A percentile compares a stretch with the other conserved stretches of the same genome.
Evolutionary conservation across 2,888 invertebrate genomes (phyloP).

Genomic region (Galeopsomyia nigrocyanea): DNA sequence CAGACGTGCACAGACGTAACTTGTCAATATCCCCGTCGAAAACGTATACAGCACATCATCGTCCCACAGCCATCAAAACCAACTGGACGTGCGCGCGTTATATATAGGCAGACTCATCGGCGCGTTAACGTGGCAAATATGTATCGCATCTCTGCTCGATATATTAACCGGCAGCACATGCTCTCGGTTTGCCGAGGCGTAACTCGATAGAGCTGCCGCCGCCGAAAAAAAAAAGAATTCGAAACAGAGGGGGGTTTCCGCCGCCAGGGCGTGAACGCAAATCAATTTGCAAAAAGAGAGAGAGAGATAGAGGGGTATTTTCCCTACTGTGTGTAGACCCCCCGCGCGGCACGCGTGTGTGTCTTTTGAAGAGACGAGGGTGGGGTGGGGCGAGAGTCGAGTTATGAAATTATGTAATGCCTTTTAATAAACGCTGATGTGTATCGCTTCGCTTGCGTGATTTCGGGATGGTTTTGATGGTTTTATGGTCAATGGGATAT

Average conservation of each 20-base stretch:
- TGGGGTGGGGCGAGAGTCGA: background rate
- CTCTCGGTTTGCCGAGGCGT: conserved; percentile 60
- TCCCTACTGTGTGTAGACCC: conserved; percentile 58
- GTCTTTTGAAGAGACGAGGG: background rate
- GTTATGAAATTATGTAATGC: background rate
- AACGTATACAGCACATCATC: too few relatives aligned
- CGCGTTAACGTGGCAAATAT: conserved; percentile 38
- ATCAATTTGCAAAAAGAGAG: conserved; percentile 63
- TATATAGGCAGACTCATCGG: too few relatives aligned
- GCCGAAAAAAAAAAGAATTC: conserved; percentile 56
- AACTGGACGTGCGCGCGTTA: too few relatives aligned
- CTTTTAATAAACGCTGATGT: too few relatives aligned
- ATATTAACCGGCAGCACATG: conserved; percentile 62
- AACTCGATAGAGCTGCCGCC: conserved; percentile 64
- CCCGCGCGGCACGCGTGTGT: background rate
- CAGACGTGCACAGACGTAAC: too few relatives aligned
- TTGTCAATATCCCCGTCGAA: too few relatives aligned
- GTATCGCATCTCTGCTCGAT: conserved; percentile 14
- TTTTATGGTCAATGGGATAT: too few relatives aligned
- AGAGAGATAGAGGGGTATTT: conserved; percentile 47
- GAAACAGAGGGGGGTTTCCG: conserved; percentile 56
- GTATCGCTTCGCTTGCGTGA: too few relatives aligned
- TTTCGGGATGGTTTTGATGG: too few relatives aligned
- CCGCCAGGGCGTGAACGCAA: conserved; percentile 68
- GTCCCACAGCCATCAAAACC: too few relatives aligned